Base-by-base conservation (phyloP, 2,113 vertebrate species). In the Pipra filicauda region DNA sequence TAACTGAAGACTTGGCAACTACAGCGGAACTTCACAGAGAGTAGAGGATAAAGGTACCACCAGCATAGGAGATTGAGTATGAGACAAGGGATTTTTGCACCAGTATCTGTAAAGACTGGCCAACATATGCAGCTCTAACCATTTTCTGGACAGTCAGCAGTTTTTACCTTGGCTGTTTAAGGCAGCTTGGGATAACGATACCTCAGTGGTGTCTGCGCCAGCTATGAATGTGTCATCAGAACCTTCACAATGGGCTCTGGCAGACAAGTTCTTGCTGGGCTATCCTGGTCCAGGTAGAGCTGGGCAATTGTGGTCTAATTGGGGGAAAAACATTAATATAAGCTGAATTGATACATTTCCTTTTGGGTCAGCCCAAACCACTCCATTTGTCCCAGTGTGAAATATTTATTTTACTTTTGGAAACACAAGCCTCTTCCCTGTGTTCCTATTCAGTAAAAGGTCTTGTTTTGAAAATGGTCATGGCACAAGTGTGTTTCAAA, bases 301-400 rank as follows among this genome's bases (percentile, higher is more conserved):
- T 65, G 41, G 22, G 31, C 6, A 83, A 37, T 33, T 1, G 1
- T 1, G 1, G 11, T 31, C 28, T 67, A 64, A 8, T 1, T 67
- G 23, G 51, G 43, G 30, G 57, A 12, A 66, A 88, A 80, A 12
- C 2, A 20, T 49, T 49, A 27, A 7, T 30, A 35, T 51, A 30
- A 81, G 11, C 14, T 78, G 35, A 83, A 77, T 0, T 61, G 14
- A 35, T 2, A 27, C 5, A 26, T 72, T 85, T 85, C 16, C 8
- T 75, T 78, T 72, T 43, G 19, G 21, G 39, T 65, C 33, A 81
- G 19, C 39, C 62, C 41, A 79, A 93, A 82, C 27, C 15, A 48
- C 24, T 48, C 28, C 17, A 59, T 67, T 37, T 90, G 66, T 75
- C 43, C 12, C 26, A 46, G 30, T 33, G 72, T 33, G 28, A 91